Base-by-base conservation (phyloP, 2,888 invertebrate species). In the Calliopum simillimum region DNA sequence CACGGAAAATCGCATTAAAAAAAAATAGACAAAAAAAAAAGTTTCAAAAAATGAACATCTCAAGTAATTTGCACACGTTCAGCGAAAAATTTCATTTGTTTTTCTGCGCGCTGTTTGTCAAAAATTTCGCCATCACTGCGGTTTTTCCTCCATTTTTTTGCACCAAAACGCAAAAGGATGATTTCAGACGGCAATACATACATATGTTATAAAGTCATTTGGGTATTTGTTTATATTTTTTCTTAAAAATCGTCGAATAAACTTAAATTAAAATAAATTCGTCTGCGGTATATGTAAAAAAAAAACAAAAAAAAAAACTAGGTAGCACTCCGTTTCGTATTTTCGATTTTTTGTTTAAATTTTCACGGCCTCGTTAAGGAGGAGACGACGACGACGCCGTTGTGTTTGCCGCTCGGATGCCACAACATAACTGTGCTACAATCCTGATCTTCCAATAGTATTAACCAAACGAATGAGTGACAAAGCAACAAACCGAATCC, bases 401-500 rank as follows among this genome's bases (percentile, higher is more conserved):
- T 53, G 21, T 53, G 67, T n/a, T 67, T 49, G 49, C n/a, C 67
- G 58, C 49, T 58, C 58, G 19, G 43, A 49, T 25, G 67, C 59
- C 59, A 59, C 67, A 44, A 51, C 58, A 21, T 59, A 67, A 67
- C 67, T 67, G 67, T 66, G 41, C 49, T 25, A 49, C 51, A 51
- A 21, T 25, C 46, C 47, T 41, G 56, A 46, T 66, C 56, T 56
- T 66, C 33, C 25, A 56, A 19, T 33, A 21, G 16, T 47, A 33
- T 56, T 14, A 46, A 12, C 56, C 58, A 2, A 25, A 59, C 43
- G 58, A 16, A n/a, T 58, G 59, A 16, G 21, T 13, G 43, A 53
- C 53, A 49, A 64, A 62, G 19, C 19, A 43, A 21, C 23, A 62
- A 64, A 64, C 53, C 53, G 59, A 59, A 41, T 2, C 12, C 16